Percentiles rank a stretch among this genome's conserved stretches.
Conservation (phyloP, 2,888 invertebrate genomes). For the Rhopalosiphum nymphaeae region DNA sequence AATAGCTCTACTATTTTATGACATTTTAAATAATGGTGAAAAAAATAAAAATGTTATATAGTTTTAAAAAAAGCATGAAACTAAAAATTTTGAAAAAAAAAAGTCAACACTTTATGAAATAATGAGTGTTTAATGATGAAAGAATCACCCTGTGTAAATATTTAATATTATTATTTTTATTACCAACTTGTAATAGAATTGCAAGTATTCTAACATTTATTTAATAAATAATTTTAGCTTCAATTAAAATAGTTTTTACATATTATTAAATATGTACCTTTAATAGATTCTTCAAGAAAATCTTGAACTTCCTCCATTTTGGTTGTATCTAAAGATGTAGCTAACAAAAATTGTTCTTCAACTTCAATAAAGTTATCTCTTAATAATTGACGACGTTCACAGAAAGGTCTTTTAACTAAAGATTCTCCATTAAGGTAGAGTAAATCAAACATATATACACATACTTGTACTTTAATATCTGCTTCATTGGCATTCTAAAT, state of each 20-base stretch:
- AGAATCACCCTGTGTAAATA: not conserved
- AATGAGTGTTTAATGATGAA: no score
- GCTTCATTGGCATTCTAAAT: conserved; percentile 79
- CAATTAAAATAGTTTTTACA: conserved; percentile 3
- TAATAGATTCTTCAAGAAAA: conserved; percentile 94
- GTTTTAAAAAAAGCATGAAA: no score
- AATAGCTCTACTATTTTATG: no score
- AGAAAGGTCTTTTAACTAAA: conserved; percentile 83
- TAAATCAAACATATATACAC: conserved; percentile 96
- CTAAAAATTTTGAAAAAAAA: no score
- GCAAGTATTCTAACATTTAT: not conserved
- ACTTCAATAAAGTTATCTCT: conserved; percentile 79
- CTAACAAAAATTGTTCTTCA: conserved; percentile 90
- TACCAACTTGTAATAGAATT: not conserved
- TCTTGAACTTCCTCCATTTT: conserved; percentile 92
- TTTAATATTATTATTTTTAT: not conserved
- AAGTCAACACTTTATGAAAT: no score
- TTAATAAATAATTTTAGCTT: conserved; percentile 8
- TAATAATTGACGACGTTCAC: conserved; percentile 80
- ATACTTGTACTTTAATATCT: conserved; percentile 89
- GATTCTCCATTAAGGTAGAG: conserved; percentile 90
- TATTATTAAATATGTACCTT: conserved; percentile 73
- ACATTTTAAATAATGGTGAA: no score
- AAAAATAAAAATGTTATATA: no score
- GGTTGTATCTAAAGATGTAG: conserved; percentile 83